Base-by-base conservation (phyloP, 2,888 invertebrate genomes). In the Pseudococcus viburni region DNA sequence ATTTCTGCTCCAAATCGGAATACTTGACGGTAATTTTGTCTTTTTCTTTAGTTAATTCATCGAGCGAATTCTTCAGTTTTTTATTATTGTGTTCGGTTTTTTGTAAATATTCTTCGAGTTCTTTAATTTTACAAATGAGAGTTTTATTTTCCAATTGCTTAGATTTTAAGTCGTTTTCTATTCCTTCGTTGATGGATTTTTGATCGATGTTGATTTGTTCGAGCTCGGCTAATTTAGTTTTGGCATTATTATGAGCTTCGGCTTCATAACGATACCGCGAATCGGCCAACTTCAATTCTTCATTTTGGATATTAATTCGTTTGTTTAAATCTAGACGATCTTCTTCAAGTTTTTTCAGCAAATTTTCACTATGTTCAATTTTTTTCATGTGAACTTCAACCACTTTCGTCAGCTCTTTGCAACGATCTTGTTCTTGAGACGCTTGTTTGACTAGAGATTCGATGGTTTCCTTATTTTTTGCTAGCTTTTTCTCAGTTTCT, bases 311-410 rank as follows among this genome's bases (percentile, higher is more conserved):
- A 83, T 46, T 22, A 12, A 83, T 83, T 9, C 80, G 80, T 22
- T 83, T 83, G 9, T 83, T 83, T 12, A 83, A 83, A 83, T 83
- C 80, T n/a, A 46, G 9, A 17, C 80, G 42, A 4, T 83, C 80
- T 83, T 83, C 80, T 19, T 83, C 80, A 0, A 46, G 11, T 83
- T 46, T 83, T 46, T 83, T 83, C 46, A 83, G 19, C 39, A n/a
- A 11, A 46, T 42, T 83, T 19, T 83, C 80, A 3, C 33, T 83
- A 46, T 83, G 42, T 46, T 83, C 80, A 26, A 83, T 83, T 83
- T 83, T 83, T 46, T 83, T 83, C 46, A 83, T 8, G 5, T 83
- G 73, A 1, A 83, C 12, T n/a, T 46, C 80, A 0, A 46, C 46
- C 80, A 46, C 19, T 46, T 83, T 42, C 3, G 15, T 19, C 4